Evolutionary conservation across 2,113 vertebrate genomes (phyloP).

Genomic region (Herpetotheres cachinnans): DNA sequence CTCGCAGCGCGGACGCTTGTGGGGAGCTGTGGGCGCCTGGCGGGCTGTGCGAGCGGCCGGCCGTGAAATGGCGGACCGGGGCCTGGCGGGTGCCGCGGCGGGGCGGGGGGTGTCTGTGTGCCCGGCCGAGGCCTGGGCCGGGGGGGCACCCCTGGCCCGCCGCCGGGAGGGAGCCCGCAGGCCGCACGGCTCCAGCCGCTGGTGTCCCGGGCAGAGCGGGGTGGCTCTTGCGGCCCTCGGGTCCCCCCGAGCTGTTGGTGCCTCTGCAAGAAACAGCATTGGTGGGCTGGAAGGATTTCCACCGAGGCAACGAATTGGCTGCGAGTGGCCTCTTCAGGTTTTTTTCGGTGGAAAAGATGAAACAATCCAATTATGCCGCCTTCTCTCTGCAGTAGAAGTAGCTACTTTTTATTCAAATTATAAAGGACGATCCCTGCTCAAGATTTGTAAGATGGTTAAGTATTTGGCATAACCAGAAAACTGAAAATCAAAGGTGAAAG

Average conservation of each 20-base stretch:
- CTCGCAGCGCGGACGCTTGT: too few relatives aligned
- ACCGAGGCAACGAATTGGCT: fast-evolving
- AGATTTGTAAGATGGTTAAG: neutral
- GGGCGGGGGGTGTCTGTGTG: neutral
- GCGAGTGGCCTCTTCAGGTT: neutral
- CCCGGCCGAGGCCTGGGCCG: neutral
- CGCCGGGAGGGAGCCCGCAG: neutral
- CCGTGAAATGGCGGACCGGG: neutral
- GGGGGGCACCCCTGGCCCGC: neutral
- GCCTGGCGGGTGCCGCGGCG: neutral
- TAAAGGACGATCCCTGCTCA: neutral
- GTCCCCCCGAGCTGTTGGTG: fast-evolving
- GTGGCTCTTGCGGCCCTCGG: fast-evolving
- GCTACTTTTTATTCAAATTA: neutral
- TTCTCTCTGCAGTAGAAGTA: neutral
- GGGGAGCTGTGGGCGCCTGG: neutral
- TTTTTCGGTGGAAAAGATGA: neutral
- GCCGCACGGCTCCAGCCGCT: fast-evolving
- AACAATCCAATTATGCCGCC: fast-evolving
- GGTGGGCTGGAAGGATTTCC: neutral
- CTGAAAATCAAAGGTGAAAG: neutral
- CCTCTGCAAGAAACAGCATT: fast-evolving
- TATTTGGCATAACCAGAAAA: neutral
- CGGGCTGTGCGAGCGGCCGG: neutral
- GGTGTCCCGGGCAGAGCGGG: neutral